phyloP scores from a whole-genome alignment of 2,888 invertebrate genomes.

The Charanyca ferruginea region DNA sequence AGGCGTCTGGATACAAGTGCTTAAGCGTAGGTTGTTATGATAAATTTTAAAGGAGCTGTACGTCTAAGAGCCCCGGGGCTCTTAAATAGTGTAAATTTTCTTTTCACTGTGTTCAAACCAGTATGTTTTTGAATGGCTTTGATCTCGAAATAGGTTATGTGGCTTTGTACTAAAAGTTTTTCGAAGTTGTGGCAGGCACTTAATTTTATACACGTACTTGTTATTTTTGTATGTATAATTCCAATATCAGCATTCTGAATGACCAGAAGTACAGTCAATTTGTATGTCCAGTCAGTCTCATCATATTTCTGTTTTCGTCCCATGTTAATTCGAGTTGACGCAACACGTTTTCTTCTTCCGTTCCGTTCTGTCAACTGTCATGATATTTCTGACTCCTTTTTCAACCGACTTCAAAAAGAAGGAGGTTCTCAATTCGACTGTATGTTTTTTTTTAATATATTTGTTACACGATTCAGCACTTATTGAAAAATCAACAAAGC shows the following conservation, averaged over 20 bases:
- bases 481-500: too few relatives aligned
- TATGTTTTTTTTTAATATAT: too few relatives aligned
- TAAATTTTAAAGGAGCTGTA: conserved; percentile 60
- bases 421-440: too few relatives aligned
- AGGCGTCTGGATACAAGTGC: conserved; percentile 51
- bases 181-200: conserved; percentile 2
- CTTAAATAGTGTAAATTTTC: conserved; percentile 56
- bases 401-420: too few relatives aligned
- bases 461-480: too few relatives aligned
- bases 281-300: too few relatives aligned
- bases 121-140: conserved; percentile 49
- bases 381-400: too few relatives aligned
- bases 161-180: conserved; percentile 2
- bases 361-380: too few relatives aligned
- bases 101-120: conserved; percentile 32
- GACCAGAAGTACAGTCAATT: too few relatives aligned
- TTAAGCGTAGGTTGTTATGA: conserved; percentile 58
- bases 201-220: background rate
- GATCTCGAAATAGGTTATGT: conserved; percentile 35
- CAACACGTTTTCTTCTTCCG: too few relatives aligned
- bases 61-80: conserved; percentile 50
- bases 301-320: too few relatives aligned
- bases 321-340: too few relatives aligned
- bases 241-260: background rate
- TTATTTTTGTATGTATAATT: background rate